These are phyloP conservation scores for Anser cygnoides DNA, from an alignment of 2,113 vertebrate genomes.

Conservation along the genomic window DNA sequence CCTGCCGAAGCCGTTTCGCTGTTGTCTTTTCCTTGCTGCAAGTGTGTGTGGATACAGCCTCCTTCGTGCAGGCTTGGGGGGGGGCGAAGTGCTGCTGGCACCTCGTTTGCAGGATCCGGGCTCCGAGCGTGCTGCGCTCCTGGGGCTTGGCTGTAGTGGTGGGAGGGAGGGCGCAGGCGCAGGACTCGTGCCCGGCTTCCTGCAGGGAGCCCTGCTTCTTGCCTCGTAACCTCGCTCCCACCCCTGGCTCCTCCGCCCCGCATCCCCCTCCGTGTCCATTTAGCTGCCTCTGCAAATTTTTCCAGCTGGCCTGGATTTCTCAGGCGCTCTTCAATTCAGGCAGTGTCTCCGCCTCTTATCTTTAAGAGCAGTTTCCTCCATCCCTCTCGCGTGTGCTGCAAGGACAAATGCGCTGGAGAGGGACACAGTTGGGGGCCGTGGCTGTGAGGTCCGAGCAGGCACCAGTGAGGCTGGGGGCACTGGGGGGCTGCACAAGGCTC, in stretches of 20 bases:
- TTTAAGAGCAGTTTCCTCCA: not conserved
- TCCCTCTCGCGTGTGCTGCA: not conserved
- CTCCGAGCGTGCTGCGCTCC: not conserved
- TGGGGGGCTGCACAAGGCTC: not conserved
- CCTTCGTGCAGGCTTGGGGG: not conserved
- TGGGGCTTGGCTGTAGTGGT: not conserved
- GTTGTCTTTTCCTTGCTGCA: not conserved
- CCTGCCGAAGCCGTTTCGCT: constrained; percentile 4
- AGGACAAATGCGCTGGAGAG: not conserved
- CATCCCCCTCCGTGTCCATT: no score
- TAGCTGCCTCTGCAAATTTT: not conserved
- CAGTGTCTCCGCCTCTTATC: not conserved
- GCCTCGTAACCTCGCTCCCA: not conserved
- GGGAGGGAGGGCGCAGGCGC: not conserved
- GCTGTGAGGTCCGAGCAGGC: not conserved
- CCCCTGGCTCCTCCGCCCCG: not conserved
- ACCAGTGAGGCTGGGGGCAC: not conserved
- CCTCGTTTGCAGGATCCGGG: not conserved
- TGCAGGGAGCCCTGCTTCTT: not conserved
- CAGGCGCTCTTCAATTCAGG: not conserved
- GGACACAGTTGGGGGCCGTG: not conserved
- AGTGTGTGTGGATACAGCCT: not conserved
- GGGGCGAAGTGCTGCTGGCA: not conserved
- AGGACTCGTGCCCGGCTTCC: not conserved
- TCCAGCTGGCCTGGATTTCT: not conserved